Percentiles rank a stretch among this genome's conserved stretches.
These are phyloP conservation scores for Spialia ferax DNA, from an alignment of 2,888 invertebrate genomes.

Conservation along the genomic window DNA sequence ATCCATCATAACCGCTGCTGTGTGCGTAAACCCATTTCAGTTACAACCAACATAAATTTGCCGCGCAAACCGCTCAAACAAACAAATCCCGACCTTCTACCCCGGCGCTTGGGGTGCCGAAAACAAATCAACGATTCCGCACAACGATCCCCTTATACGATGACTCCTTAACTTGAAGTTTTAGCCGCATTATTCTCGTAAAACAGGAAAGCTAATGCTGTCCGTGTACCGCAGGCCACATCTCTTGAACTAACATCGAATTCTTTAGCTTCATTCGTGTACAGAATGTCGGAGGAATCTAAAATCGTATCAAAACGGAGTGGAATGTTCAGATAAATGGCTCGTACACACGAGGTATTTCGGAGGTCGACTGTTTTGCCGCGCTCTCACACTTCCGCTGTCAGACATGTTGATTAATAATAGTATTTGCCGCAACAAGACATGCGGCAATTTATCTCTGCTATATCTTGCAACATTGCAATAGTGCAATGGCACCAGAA, in stretches of 20 bases:
- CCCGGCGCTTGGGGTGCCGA: conserved; percentile 34
- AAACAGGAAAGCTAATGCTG: conserved; percentile 40
- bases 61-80: conserved; percentile 25
- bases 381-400: conserved; percentile 33
- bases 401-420: conserved; percentile 36
- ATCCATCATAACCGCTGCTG: conserved; percentile 64
- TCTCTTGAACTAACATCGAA: conserved; percentile 30
- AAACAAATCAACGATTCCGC: neutral
- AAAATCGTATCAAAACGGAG: conserved; percentile 30
- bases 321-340: conserved; percentile 36
- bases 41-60: conserved; percentile 52
- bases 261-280: conserved; percentile 15
- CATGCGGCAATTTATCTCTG: conserved; percentile 34
- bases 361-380: conserved; percentile 31
- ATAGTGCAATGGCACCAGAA: conserved; percentile 23
- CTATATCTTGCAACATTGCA: conserved; percentile 23
- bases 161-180: conserved; percentile 9
- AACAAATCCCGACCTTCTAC: conserved; percentile 44
- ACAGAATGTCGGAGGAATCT: conserved; percentile 36
- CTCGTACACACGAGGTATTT: conserved; percentile 33
- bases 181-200: conserved; percentile 37
- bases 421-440: conserved; percentile 28
- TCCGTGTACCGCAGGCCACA: conserved; percentile 25
- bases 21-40: conserved; percentile 60
- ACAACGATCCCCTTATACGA: conserved; percentile 28